Percentiles rank a stretch among this genome's conserved stretches.
Conservation (phyloP, 2,797 vertebrate species). For the Phalanger gymnotis region DNA sequence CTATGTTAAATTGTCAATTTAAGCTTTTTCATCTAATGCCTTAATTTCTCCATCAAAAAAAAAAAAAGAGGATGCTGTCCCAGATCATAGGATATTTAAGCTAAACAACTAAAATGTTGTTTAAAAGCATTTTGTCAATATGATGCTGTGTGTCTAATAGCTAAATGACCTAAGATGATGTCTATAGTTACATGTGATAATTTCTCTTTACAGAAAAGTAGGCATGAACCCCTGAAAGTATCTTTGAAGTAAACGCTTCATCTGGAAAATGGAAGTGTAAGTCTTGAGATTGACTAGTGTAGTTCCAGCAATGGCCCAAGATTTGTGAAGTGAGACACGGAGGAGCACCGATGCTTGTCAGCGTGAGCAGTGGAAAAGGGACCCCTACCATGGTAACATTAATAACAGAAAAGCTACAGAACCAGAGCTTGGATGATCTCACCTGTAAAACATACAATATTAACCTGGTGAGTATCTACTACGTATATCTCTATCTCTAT, state of each 20-base stretch:
- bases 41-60: neutral
- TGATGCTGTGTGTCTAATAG: neutral
- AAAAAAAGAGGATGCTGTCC: neutral
- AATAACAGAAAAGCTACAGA: constrained; percentile 89
- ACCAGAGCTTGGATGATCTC: constrained; percentile 87
- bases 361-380: constrained; percentile 76
- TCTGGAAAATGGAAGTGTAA: constrained; percentile 71
- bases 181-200: neutral
- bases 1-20: neutral
- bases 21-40: neutral
- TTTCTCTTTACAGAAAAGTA: constrained; percentile 72
- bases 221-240: constrained; percentile 70
- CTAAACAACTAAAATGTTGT: neutral
- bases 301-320: constrained; percentile 68
- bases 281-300: constrained; percentile 49
- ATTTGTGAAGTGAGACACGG: constrained; percentile 68
- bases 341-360: constrained; percentile 69
- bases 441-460: constrained; percentile 81
- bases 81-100: neutral
- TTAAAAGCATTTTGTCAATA: neutral
- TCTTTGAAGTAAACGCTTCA: constrained; percentile 48
- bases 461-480: constrained; percentile 80
- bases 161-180: fast-evolving
- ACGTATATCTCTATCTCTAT: neutral
- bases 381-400: constrained; percentile 86